These are phyloP conservation scores for Triplophysa siluroides DNA, from an alignment of 2,113 vertebrate species.

Conservation along the genomic window DNA sequence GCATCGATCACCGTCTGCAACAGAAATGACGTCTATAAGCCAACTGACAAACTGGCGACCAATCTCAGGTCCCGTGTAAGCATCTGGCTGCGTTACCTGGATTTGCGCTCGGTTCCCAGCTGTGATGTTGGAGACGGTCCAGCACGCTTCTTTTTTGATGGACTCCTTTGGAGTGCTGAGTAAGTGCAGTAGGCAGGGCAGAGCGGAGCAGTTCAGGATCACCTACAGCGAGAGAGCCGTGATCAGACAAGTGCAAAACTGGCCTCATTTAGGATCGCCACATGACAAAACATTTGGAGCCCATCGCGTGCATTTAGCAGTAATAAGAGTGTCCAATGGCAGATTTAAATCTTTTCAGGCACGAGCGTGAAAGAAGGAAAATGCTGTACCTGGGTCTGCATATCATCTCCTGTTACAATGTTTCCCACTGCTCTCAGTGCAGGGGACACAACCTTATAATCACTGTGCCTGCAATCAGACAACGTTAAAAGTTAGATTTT, in stretches of 20 bases:
- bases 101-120: constrained; percentile 91
- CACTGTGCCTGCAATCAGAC: constrained; percentile 78
- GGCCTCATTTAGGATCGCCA: too few species aligned
- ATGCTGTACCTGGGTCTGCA: constrained; percentile 86
- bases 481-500: background rate
- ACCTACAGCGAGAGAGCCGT: constrained; percentile 71
- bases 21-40: background rate
- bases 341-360: background rate
- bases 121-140: constrained; percentile 93
- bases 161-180: constrained; percentile 91
- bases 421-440: constrained; percentile 90
- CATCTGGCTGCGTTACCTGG: constrained; percentile 61
- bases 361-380: background rate
- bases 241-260: background rate
- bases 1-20: constrained; percentile 86
- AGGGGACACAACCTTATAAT: constrained; percentile 92
- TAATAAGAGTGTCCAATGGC: too few species aligned
- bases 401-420: constrained; percentile 91
- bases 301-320: too few species aligned
- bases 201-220: constrained; percentile 89
- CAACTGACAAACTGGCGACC: background rate
- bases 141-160: constrained; percentile 89
- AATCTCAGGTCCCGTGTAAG: background rate
- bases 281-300: too few species aligned
- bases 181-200: constrained; percentile 89